Base-by-base conservation (phyloP, 2,797 vertebrate species). In the Centropyge bicolor region DNA sequence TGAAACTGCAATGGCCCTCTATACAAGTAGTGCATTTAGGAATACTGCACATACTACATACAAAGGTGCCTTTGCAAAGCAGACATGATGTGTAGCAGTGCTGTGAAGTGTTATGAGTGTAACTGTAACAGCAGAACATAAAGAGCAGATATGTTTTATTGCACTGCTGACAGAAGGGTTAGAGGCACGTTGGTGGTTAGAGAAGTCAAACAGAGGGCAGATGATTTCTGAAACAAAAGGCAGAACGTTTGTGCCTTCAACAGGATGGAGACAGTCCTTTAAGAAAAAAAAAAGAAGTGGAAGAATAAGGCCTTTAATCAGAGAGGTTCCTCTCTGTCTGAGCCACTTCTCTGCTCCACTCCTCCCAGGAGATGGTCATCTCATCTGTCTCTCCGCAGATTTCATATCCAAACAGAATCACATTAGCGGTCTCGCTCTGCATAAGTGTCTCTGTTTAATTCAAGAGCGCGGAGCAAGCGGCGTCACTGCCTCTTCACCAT, bases 331-430 rank as follows among this genome's bases (percentile, higher is more conserved):
- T 90, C 78, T 88, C 74, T 81, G 86, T 92, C 91, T 90, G 82
- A 86, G 78, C 81, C 73, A 54, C 75, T 80, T 74, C 70, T 85
- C 74, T 73, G 61, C 84, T 75, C 71, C 68, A 4, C 48, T 82
- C 71, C 75, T 89, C 84, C 80, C 87, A 68, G 63, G 79, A 89
- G 88, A 85, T 77, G 88, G 78, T 69, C 86, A 88, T 84, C 88
- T 90, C 76, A 74, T 88, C 82, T 67, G 86, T 81, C 82, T 85
- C 89, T 86, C 76, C 27, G 46, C 84, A 82, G 81, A 87, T 85
- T 91, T 90, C 82, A 83, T 83, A 91, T 88, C 81, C 76, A 90
- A 90, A 92, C 83, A 86, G 57, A 89, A 89, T 89, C 70, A 68
- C 78, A 90, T 90, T 89, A 85, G 80, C 13, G 14, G 61, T 41